These are phyloP conservation scores for Chaenocephalus aceratus DNA, from an alignment of 2,113 vertebrate species.

Conservation along the genomic window DNA sequence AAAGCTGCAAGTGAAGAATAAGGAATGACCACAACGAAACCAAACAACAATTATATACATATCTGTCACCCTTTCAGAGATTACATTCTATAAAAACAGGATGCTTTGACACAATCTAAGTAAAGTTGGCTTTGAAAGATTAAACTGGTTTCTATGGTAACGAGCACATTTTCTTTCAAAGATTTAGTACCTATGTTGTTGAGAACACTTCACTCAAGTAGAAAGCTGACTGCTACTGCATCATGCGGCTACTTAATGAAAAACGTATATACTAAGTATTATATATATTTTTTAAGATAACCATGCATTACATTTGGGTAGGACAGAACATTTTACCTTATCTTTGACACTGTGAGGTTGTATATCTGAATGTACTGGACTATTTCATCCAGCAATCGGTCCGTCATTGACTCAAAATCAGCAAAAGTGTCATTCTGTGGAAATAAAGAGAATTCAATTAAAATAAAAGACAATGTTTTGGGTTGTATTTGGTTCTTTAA, in stretches of 20 bases:
- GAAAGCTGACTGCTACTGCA: neutral
- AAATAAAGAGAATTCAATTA: constrained; percentile 44
- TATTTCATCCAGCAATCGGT: constrained; percentile 97
- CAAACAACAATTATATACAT: neutral
- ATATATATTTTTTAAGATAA: neutral
- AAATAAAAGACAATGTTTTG: neutral
- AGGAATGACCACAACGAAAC: neutral
- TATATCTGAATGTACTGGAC: constrained; percentile 99
- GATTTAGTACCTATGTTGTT: neutral
- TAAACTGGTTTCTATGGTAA: neutral
- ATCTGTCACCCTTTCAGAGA: neutral
- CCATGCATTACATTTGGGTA: neutral
- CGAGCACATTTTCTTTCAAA: too few species aligned
- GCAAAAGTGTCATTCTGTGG: constrained; percentile 98
- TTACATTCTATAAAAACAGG: neutral
- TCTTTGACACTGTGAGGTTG: constrained; percentile 96
- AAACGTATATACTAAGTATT: neutral
- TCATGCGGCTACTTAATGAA: neutral
- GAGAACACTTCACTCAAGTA: too few species aligned
- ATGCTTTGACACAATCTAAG: neutral
- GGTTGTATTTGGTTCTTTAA: neutral
- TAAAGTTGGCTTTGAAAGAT: neutral
- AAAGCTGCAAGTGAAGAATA: constrained; percentile 85
- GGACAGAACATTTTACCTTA: constrained; percentile 87
- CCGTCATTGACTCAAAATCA: constrained; percentile 99